Evolutionary conservation across 2,888 invertebrate genomes (phyloP), one percentile per base, ranked within the genome.

Genomic region (Dynastes hyllus): DNA sequence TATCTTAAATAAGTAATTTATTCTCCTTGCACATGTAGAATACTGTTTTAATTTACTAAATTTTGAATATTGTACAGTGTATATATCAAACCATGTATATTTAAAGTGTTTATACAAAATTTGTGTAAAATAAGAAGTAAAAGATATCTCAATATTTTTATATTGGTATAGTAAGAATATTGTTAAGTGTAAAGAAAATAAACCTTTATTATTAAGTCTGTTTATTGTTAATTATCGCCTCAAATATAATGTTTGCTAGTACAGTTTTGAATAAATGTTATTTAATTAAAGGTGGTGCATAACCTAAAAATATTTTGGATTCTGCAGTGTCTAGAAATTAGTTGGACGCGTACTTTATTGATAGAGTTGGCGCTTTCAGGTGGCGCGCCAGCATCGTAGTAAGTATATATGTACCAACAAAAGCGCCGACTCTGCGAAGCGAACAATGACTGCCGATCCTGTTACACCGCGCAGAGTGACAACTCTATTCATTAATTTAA

Each of bases 171-270:
- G 55, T 77, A 73, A 77, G 76, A 61, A 79, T 75, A 65, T 79
- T 79, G 77, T 67, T 79, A 79, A 77, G 69, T 71, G 71, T 77
- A 77, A 77, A 79, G 50, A 63, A 70, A 79, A 79, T 79, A 79
- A 79, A 79, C 32, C 51, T 79, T 79, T 79, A 79, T 71, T 79
- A 79, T 37, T 65, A 45, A 45, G 2, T 45, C 45, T 45, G 45
- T 45, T 45, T 55, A n/a, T n/a, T 55, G 22, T 55, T 55, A n/a
- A n/a, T 22, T 55, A 6, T n/a, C 16, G 22, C 2, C 2, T n/a
- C 6, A 55, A n/a, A 55, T 6, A 1, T 55, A 55, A 55, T 55
- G n/a, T 22, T 55, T n/a, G 8, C 8, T 55, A 55, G 6, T 55
- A 11, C 6, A 5, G 6, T 6, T 37, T 6, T 37, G 37, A 37